Base-by-base conservation (phyloP, 1,140 invertebrate genomes). In the Orchestia grillus region DNA sequence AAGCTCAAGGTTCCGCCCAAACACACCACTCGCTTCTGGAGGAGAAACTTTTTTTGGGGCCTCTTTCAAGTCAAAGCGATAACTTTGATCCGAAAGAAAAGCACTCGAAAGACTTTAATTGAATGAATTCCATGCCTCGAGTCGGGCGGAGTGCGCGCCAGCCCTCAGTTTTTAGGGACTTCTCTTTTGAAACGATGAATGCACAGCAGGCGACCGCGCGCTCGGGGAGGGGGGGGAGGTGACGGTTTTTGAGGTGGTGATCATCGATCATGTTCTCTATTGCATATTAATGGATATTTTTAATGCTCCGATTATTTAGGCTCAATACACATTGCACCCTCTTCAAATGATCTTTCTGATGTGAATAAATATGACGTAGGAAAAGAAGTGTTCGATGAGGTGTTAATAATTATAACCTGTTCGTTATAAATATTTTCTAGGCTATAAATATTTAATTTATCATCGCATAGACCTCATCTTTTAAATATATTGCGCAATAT, bases 51-150 rank as follows among this genome's bases (percentile, higher is more conserved):
- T 94, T 94, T 94, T 94, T 40, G 23, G 92, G 44, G 41, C 44
- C 92, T 94, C 92, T 94, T 94, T 94, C 92, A 94, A 94, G 92
- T 44, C 92, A 47, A 94, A 42, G 92, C 92, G 92, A 94, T 94
- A 94, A 94, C 92, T 94, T 94, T 94, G 43, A 94, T 94, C 92
- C 92, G 92, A 94, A 94, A 94, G 92, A 94, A 94, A 94, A 94
- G 92, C 92, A 94, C 92, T 94, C 92, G 92, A 94, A 94, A 47
- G 92, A 94, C 92, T 94, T 94, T 94, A 94, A 94, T 94, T 94
- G 92, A 94, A 94, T 94, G 92, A 94, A 94, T 94, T 94, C 92
- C 92, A 45, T 94, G 92, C 92, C 92, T 94, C 44, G 43, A 45
- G 43, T 40, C 44, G 92, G 36, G 44, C 43, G 44, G 92, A 94